These are phyloP conservation scores for Agapostemon virescens DNA, from an alignment of 2,888 invertebrate genomes.

Conservation along the genomic window DNA sequence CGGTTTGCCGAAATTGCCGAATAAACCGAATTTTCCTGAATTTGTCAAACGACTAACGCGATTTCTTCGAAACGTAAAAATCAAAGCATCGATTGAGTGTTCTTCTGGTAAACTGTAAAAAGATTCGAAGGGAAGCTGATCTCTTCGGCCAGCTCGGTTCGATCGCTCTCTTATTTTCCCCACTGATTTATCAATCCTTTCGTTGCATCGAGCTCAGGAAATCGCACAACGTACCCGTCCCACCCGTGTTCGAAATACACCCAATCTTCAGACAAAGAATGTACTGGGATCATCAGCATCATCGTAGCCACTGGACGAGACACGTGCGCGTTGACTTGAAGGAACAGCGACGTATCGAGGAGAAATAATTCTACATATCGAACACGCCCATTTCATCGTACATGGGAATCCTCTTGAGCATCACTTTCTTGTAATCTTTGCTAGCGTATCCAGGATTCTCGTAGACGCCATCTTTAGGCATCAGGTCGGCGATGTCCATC, in stretches of 20 bases:
- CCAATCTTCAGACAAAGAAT: not conserved
- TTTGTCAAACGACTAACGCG: not conserved
- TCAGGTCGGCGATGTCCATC: slow-evolving; percentile 69
- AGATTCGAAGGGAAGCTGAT: not conserved
- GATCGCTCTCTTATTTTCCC: not conserved
- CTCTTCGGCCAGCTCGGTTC: not conserved
- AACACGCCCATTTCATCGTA: slow-evolving; percentile 71
- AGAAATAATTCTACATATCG: slow-evolving; percentile 46
- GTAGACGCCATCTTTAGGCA: slow-evolving; percentile 41
- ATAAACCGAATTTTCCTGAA: not conserved
- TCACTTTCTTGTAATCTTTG: slow-evolving; percentile 58
- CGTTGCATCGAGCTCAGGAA: not conserved
- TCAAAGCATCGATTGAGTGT: not conserved
- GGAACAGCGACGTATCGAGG: not conserved
- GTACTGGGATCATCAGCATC: not conserved
- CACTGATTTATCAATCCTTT: not conserved
- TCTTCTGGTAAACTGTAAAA: not conserved
- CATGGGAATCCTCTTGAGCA: slow-evolving; percentile 66
- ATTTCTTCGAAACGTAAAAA: not conserved
- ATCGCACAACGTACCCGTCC: too few species aligned
- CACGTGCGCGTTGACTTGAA: not conserved
- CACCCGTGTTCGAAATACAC: not conserved
- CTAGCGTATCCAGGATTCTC: slow-evolving; percentile 60
- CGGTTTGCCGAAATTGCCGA: too few species aligned
- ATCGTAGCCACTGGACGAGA: not conserved